Conservation (phyloP, 2,113 vertebrate genomes). For the Oryctolagus cuniculus region mOryCun1.1 NC_091442.1:56675001-56675500, state of each 20-base stretch:
- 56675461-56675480: no score
- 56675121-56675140: constrained; percentile 38
- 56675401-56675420: no score
- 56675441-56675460: no score
- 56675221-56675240: no score
- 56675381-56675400: no score
- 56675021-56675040: constrained; percentile 1
- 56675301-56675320: constrained; percentile 32
- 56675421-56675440: no score
- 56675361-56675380: not conserved
- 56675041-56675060: not conserved
- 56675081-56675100: constrained; percentile 11
- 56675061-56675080: not conserved
- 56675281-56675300: not conserved
- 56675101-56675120: constrained; percentile 36
- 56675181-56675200: no score
- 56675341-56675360: not conserved
- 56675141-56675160: not conserved
- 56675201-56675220: no score
- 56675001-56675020: not conserved
- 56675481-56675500: no score
- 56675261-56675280: no score
- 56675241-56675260: no score
- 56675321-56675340: constrained; percentile 34
- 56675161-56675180: no score